Evolutionary conservation across 1,140 invertebrate genomes (phyloP).

Genomic region (Chrysoperla carnea): DNA sequence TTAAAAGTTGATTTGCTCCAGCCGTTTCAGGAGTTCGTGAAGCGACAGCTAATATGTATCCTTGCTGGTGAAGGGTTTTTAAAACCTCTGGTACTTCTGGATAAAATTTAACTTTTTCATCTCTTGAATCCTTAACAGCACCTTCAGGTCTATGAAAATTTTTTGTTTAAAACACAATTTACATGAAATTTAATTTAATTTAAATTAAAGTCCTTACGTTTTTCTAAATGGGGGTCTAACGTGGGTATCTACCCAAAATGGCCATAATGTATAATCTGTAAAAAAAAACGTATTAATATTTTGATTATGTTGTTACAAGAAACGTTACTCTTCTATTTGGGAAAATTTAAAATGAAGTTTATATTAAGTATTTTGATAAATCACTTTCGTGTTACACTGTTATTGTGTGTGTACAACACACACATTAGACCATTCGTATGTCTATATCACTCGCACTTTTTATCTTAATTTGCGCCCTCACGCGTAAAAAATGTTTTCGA

Average conservation of each 20-base stretch:
- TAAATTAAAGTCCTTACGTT: constrained; percentile 16
- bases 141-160: constrained; percentile 20
- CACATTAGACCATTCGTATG: too few relatives aligned
- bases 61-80: constrained; percentile 30
- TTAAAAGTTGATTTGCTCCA: constrained; percentile 45
- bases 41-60: constrained; percentile 39
- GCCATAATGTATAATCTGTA: constrained; percentile 63
- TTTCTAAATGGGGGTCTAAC: constrained; percentile 43
- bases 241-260: constrained; percentile 58
- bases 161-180: not conserved
- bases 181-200: not conserved
- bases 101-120: constrained; percentile 32
- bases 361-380: too few relatives aligned
- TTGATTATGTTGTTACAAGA: too few relatives aligned
- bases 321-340: too few relatives aligned
- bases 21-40: constrained; percentile 45
- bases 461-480: too few relatives aligned
- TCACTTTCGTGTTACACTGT: too few relatives aligned
- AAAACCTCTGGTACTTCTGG: constrained; percentile 41
- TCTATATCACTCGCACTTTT: too few relatives aligned
- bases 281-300: too few relatives aligned
- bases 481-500: too few relatives aligned
- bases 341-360: too few relatives aligned
- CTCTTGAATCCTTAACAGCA: constrained; percentile 30
- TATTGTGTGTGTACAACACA: too few relatives aligned